Percentiles rank a stretch among this genome's conserved stretches.
Evolutionary conservation across 23 tunicate species (phyloP).

Genomic region (Styela clava): DNA sequence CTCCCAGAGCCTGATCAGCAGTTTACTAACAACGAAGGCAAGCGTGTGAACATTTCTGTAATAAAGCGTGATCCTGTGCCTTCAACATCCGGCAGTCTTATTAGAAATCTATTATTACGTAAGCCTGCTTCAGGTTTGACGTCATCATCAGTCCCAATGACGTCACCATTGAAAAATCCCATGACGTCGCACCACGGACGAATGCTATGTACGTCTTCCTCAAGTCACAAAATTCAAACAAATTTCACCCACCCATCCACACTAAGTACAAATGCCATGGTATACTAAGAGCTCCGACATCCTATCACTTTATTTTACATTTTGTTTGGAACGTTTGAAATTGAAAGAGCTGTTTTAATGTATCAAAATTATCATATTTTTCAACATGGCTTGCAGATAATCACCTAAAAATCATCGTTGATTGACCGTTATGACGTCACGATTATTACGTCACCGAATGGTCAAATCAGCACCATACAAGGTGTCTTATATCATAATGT

Average conservation of each 20-base stretch:
- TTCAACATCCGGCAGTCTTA: conserved; percentile 6
- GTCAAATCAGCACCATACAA: too few relatives aligned
- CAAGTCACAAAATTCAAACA: background rate
- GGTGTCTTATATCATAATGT: too few relatives aligned
- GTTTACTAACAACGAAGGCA: conserved; percentile 30
- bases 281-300: too few relatives aligned
- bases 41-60: conserved; percentile 13
- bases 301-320: too few relatives aligned
- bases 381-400: too few relatives aligned
- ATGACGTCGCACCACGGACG: background rate
- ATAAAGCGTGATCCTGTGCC: background rate
- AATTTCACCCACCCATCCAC: background rate
- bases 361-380: too few relatives aligned
- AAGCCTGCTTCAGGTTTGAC: conserved; percentile 12
- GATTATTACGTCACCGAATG: too few relatives aligned
- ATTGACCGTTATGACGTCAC: too few relatives aligned
- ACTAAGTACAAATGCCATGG: background rate
- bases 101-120: conserved; percentile 14
- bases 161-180: background rate
- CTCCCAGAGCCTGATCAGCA: conserved; percentile 3
- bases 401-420: too few relatives aligned
- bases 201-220: background rate
- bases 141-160: background rate
- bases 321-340: too few relatives aligned
- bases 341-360: too few relatives aligned